Conservation (phyloP, 2,888 invertebrate genomes). For the Agrochola macilenta region DNA sequence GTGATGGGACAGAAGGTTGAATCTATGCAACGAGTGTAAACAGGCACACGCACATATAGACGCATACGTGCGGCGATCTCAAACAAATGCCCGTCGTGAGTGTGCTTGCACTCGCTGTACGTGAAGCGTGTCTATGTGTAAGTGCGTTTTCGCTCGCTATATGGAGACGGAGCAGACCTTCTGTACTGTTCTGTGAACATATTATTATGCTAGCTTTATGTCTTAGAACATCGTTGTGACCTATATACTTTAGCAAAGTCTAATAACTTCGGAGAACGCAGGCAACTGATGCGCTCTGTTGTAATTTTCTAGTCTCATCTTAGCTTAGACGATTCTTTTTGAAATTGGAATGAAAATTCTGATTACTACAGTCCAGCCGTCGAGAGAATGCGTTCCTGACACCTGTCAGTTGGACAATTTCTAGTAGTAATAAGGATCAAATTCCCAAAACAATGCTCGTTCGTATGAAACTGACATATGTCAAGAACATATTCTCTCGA, state of each 20-base stretch:
- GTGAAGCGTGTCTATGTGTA: neutral
- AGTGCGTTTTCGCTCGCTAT: neutral
- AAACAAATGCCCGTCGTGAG: neutral
- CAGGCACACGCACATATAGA: neutral
- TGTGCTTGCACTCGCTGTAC: neutral
- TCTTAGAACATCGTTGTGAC: constrained; percentile 53
- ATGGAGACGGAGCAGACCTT: neutral
- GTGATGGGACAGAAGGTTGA: constrained; percentile 6
- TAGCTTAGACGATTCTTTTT: neutral
- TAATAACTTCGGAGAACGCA: constrained; percentile 45
- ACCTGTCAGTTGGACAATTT: too few species aligned
- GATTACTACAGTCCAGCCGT: too few species aligned
- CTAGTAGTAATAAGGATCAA: too few species aligned
- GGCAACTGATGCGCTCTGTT: constrained; percentile 31
- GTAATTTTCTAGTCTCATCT: constrained; percentile 37
- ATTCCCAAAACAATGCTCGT: too few species aligned
- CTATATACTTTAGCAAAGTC: constrained; percentile 50
- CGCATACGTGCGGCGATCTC: too few species aligned
- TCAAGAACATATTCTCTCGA: too few species aligned
- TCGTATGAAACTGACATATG: too few species aligned
- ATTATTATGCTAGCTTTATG: constrained; percentile 27
- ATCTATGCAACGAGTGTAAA: neutral
- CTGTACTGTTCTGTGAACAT: constrained; percentile 13
- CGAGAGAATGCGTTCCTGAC: too few species aligned
- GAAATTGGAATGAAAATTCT: neutral